Conservation (phyloP, 2,888 invertebrate species). For the Sepiola atlantica region DNA sequence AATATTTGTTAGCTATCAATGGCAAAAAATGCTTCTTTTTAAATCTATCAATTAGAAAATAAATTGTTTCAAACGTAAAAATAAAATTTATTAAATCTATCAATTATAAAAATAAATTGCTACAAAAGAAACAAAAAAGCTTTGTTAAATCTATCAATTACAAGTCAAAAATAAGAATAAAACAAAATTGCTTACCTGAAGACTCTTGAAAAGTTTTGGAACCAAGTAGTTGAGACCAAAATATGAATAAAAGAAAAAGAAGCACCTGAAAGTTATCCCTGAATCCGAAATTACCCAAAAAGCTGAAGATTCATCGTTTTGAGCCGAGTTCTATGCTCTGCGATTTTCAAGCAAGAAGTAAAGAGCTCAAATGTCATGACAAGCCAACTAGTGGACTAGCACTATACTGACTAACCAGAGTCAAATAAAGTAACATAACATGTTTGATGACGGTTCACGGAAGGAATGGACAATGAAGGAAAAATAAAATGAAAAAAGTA, state of each 20-base stretch:
- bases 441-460: not conserved
- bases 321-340: not conserved
- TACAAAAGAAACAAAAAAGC: too few relatives aligned
- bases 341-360: not conserved
- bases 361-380: not conserved
- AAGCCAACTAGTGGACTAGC: not conserved
- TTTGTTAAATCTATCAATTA: not conserved
- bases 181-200: not conserved
- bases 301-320: not conserved
- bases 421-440: not conserved
- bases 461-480: not conserved
- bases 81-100: too few relatives aligned
- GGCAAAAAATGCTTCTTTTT: too few relatives aligned
- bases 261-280: not conserved
- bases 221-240: not conserved
- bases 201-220: not conserved
- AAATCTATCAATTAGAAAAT: too few relatives aligned
- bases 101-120: too few relatives aligned
- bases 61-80: too few relatives aligned
- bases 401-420: not conserved
- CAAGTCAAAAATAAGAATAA: not conserved
- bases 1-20: too few relatives aligned
- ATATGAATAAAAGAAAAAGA: not conserved
- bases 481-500: not conserved
- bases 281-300: not conserved